Conservation (phyloP, 1,140 invertebrate genomes). For the Holcopasites calliopsidis region DNA sequence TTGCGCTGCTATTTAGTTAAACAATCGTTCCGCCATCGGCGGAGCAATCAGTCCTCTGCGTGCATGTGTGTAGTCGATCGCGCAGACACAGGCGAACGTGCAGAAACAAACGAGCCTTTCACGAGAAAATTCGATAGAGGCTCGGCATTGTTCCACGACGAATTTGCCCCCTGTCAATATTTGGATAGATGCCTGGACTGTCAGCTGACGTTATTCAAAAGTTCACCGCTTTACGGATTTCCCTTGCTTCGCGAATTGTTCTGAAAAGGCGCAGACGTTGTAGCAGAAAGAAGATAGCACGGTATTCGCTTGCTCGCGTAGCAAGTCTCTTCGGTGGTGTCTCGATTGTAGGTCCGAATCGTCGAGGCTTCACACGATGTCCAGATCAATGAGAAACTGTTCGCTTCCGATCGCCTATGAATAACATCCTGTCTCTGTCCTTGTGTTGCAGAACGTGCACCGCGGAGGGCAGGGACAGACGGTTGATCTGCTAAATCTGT, state of each 20-base stretch:
- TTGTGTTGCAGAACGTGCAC: conserved; percentile 79
- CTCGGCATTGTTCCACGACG: conserved; percentile 24
- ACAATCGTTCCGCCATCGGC: background rate
- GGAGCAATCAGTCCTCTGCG: background rate
- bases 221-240: conserved; percentile 13
- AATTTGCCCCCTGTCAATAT: conserved; percentile 54
- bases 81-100: conserved; percentile 3
- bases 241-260: too few species aligned
- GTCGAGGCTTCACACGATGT: background rate
- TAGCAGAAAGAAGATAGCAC: too few species aligned
- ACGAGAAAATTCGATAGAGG: background rate
- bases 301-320: background rate
- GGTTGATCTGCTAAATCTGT: conserved; percentile 54
- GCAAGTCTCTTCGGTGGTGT: background rate
- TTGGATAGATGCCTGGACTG: conserved; percentile 34
- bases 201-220: conserved; percentile 1
- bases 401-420: conserved; percentile 11
- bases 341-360: background rate
- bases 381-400: background rate
- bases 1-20: background rate
- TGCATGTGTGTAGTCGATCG: background rate
- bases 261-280: too few species aligned
- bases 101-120: conserved; percentile 10
- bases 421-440: conserved; percentile 77
- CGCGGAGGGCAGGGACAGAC: conserved; percentile 78